Conservation (phyloP, 2,797 vertebrate genomes). For the Micrastur ruficollis region DNA sequence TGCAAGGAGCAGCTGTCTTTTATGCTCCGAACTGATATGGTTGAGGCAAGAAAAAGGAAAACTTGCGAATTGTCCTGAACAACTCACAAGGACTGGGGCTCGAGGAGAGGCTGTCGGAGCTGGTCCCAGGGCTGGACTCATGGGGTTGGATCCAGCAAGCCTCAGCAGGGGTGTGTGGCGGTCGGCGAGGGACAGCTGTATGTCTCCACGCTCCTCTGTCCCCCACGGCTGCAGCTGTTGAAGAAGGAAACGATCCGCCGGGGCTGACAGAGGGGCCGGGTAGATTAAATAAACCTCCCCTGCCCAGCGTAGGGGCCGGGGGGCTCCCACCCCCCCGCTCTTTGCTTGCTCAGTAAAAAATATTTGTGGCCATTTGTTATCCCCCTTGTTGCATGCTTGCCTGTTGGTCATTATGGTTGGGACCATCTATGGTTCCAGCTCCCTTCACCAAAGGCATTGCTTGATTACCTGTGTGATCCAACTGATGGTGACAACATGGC, state of each 20-base stretch:
- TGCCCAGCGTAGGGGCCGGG: background rate
- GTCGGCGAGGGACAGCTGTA: background rate
- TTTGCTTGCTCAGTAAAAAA: background rate
- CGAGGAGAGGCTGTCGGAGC: background rate
- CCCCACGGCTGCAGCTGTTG: slow-evolving; percentile 35
- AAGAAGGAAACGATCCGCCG: background rate
- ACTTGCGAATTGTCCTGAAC: background rate
- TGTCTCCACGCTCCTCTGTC: background rate
- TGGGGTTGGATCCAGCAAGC: background rate
- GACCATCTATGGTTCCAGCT: background rate
- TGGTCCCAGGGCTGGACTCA: background rate
- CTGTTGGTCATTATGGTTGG: background rate
- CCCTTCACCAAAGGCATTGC: background rate
- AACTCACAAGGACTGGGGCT: background rate
- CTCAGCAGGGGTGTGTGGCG: background rate
- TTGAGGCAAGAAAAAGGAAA: background rate
- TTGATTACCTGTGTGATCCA: background rate
- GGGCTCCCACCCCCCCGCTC: background rate
- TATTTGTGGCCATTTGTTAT: slow-evolving; percentile 35
- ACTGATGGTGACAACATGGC: background rate
- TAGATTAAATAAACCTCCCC: slow-evolving; percentile 4
- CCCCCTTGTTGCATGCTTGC: background rate
- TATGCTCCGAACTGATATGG: background rate
- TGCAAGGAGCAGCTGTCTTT: accelerated
- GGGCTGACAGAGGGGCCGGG: background rate